Conservation (phyloP, 2,797 vertebrate species). For the Muraenolepis orangiensis region DNA sequence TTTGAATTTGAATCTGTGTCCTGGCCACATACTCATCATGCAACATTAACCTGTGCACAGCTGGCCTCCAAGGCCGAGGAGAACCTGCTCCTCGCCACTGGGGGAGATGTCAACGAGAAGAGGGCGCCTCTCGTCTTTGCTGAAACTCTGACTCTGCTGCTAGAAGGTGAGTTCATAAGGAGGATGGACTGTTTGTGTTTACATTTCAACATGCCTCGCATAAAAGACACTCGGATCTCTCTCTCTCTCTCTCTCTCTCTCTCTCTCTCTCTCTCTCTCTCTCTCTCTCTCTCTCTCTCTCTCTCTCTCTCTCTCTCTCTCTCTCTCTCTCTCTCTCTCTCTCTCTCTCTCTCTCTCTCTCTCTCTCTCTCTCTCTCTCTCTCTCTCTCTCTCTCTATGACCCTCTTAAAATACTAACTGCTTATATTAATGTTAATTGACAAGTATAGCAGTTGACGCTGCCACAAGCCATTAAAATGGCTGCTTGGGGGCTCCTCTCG, state of each 20-base stretch:
- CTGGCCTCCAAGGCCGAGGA: slow-evolving; percentile 92
- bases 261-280: neutral
- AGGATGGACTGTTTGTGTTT: neutral
- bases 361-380: neutral
- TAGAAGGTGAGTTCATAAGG: slow-evolving; percentile 80
- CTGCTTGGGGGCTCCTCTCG: no score
- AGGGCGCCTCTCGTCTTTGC: slow-evolving; percentile 90
- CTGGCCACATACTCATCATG: neutral
- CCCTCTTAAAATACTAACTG: neutral
- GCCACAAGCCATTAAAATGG: no score
- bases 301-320: neutral
- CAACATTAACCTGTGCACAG: slow-evolving; percentile 58
- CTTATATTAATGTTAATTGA: neutral
- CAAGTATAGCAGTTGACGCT: no score
- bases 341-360: neutral
- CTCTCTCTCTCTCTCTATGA: neutral
- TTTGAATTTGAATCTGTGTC: neutral
- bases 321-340: neutral
- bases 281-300: neutral
- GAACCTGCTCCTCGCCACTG: slow-evolving; percentile 87
- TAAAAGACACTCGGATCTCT: neutral
- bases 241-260: neutral
- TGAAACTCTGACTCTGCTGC: slow-evolving; percentile 90
- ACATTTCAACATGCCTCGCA: neutral
- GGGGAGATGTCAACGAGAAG: slow-evolving; percentile 85